These are phyloP conservation scores for Callithrix jacchus DNA, from an alignment of 2,113 vertebrate genomes.

Conservation along the genomic window DNA sequence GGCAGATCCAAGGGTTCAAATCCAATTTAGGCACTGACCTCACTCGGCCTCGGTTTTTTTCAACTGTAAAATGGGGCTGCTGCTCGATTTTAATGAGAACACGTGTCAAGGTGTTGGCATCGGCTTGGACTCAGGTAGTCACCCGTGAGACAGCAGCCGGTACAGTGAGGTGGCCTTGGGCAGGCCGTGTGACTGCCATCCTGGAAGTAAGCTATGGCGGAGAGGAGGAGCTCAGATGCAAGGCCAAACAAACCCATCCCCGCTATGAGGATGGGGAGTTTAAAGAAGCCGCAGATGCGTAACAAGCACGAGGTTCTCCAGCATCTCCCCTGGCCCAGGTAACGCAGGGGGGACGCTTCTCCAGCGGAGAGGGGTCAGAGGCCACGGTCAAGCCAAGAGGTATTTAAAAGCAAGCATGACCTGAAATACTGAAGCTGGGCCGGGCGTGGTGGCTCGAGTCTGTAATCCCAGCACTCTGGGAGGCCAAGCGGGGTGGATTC, in stretches of 20 bases:
- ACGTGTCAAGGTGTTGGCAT: accelerated
- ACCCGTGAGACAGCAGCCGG: not conserved
- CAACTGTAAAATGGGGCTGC: not conserved
- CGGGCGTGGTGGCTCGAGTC: accelerated
- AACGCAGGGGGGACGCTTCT: too few relatives aligned
- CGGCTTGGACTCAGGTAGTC: not conserved
- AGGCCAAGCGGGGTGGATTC: too few relatives aligned
- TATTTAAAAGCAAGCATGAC: not conserved
- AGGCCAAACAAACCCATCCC: not conserved
- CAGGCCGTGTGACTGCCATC: not conserved
- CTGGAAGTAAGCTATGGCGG: not conserved
- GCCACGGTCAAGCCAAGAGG: not conserved
- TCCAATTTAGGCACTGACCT: not conserved
- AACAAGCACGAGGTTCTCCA: accelerated
- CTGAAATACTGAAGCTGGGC: too few relatives aligned
- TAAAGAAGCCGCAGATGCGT: accelerated
- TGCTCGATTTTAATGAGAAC: too few relatives aligned
- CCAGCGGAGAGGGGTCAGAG: not conserved
- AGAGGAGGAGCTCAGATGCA: accelerated
- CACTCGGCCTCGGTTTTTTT: not conserved
- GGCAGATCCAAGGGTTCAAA: not conserved
- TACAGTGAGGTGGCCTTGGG: not conserved
- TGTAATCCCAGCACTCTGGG: too few relatives aligned
- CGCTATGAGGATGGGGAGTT: accelerated
- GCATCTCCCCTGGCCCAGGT: not conserved